These are phyloP conservation scores for Poeciliopsis turrubarensis DNA, from an alignment of 2,113 vertebrate species.

Conservation along the genomic window DNA sequence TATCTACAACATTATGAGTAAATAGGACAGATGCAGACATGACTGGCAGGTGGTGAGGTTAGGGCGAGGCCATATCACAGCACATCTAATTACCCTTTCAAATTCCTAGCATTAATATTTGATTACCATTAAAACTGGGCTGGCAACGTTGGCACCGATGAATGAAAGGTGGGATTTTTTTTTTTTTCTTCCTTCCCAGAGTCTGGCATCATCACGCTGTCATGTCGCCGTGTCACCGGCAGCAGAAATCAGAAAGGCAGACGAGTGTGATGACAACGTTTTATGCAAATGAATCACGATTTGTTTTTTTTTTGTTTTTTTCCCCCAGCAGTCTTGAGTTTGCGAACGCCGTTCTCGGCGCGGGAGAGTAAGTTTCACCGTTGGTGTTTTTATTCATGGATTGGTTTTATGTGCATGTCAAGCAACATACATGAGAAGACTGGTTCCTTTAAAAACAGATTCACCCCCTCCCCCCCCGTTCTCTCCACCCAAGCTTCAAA, in stretches of 20 bases:
- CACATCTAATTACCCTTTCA: slow-evolving; percentile 44
- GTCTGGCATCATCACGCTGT: not conserved
- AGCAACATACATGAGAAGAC: not conserved
- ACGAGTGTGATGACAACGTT: slow-evolving; percentile 16
- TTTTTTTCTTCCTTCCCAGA: not conserved
- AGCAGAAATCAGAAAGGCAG: not conserved
- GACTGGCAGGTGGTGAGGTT: not conserved
- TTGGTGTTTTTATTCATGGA: not conserved
- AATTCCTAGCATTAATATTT: slow-evolving; percentile 39
- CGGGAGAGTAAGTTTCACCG: not conserved
- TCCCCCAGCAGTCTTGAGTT: not conserved
- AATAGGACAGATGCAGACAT: not conserved
- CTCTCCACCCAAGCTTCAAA: not conserved
- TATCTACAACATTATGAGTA: slow-evolving; percentile 12
- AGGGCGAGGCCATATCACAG: slow-evolving; percentile 4
- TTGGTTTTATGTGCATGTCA: not conserved
- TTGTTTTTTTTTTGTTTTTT: not conserved
- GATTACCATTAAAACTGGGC: slow-evolving; percentile 32
- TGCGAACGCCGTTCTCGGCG: not conserved
- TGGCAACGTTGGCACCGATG: not conserved
- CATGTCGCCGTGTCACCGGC: slow-evolving; percentile 14
- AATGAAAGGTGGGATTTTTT: not conserved
- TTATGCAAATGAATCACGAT: slow-evolving; percentile 2
- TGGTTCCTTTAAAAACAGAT: not conserved
- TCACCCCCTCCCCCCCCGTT: no score